Base-by-base conservation (phyloP, 2,113 vertebrate genomes). In the Rhodinocichla rosea region DNA sequence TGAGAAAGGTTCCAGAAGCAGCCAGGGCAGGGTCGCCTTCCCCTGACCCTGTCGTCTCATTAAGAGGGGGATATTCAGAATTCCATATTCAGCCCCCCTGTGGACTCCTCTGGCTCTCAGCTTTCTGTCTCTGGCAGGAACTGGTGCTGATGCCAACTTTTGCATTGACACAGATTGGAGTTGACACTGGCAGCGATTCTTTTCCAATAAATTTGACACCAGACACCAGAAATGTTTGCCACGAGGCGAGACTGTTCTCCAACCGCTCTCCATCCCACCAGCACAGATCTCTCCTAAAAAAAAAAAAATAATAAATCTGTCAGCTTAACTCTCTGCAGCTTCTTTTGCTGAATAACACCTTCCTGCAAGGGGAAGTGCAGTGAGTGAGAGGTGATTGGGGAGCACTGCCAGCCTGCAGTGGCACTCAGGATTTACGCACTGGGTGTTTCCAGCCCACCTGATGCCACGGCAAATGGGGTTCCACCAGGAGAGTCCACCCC, bases 101-200 rank as follows among this genome's bases (percentile, higher is more conserved):
- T 44, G 90, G 87, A 42, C 37, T 86, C 62, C 73, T 91, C 22
- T 0, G 0, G n/a, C 5, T 83, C 93, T 91, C 91, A 90, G 63
- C 67, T 92, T 92, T 95, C 89, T n/a, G 3, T 32, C 80, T 81
- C 64, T 59, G 71, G 65, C 80, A 94, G 91, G 56, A 94, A 32
- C 65, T 30, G 80, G 35, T 78, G 0, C 44, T 2, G 0, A 15
- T 68, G 89, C 86, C 92, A 94, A n/a, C 37, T 93, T 78, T 10
- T 68, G 44, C 57, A 6, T 1, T 93, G 90, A 85, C 65, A 53
- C 64, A 94, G 84, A 91, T 91, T 83, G 28, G 59, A 90, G 71
- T 19, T 83, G 88, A 92, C 59, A 49, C 52, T 3, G 0, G 22
- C 5, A 10, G 71, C 2, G 22, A 63, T 60, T 15, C 42, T 78